phyloP scores from a whole-genome alignment of 2,888 invertebrate species.

The Invenusta paracnida region DNA sequence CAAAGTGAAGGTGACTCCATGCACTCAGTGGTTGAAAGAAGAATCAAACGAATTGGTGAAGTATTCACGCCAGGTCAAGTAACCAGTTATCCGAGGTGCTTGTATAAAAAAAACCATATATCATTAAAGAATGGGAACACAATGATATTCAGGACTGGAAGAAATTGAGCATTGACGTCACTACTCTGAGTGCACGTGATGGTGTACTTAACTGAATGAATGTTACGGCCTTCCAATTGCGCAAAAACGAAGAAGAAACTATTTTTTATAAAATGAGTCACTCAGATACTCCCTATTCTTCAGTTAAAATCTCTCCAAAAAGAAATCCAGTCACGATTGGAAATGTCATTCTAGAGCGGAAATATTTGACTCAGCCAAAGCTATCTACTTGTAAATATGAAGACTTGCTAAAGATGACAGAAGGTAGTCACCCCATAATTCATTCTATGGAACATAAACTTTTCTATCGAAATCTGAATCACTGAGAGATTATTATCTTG shows the following conservation, averaged over 20 bases:
- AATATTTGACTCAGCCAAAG: constrained; percentile 19
- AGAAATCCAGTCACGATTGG: not conserved
- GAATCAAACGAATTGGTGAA: not conserved
- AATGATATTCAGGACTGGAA: not conserved
- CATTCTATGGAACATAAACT: constrained; percentile 15
- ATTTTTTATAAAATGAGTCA: constrained; percentile 29
- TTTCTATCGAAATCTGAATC: constrained; percentile 8
- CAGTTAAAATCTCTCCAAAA: constrained; percentile 23
- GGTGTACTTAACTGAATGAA: constrained; percentile 26
- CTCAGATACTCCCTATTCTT: constrained; percentile 25
- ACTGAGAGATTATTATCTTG: constrained; percentile 21
- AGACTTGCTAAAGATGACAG: constrained; percentile 12
- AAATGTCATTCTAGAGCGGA: not conserved
- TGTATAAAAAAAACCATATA: constrained; percentile 7
- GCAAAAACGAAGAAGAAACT: not conserved
- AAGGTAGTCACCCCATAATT: constrained; percentile 8
- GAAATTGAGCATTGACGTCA: constrained; percentile 13
- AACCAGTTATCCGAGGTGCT: constrained; percentile 21
- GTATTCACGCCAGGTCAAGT: not conserved
- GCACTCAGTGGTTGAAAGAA: constrained; percentile 27
- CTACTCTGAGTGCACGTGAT: constrained; percentile 1
- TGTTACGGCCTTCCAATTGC: constrained; percentile 5
- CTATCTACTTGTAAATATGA: not conserved
- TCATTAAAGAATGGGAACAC: constrained; percentile 18
- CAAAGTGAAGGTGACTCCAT: constrained; percentile 27